Evolutionary conservation across 1,140 invertebrate genomes (phyloP), one percentile per base, ranked within the genome.

Genomic region (Drosophila sucinea): DNA sequence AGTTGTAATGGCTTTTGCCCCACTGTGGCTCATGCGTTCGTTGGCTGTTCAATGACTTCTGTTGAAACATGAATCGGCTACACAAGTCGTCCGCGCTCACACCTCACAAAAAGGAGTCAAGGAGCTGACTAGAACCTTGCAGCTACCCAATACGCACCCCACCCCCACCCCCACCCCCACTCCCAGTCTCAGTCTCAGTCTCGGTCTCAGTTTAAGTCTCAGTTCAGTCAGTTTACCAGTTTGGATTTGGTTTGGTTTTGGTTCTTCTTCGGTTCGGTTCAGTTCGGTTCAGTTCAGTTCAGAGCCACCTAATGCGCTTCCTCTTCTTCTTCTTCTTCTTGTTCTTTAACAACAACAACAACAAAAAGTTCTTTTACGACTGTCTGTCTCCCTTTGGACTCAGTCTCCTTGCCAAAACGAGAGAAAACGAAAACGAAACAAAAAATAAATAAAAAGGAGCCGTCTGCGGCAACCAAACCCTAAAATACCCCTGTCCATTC

Each of bases 31-130:
- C 73, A 61, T 76, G 63, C 76, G 79, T 81, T 51, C 67, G 81
- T 77, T 72, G 84, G 79, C 87, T 90, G 89, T 90, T 90, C 81
- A 90, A 89, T 83, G 89, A 89, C 89, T 89, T 90, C 68, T 77
- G 65, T 57, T 79, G 70, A 90, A 82, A 90, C 84, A 89, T 87
- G 84, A 87, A 87, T 89, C 84, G 84, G 80, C 84, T 78, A 89
- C 84, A 87, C 73, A 87, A 81, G 68, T 77, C 32, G 10, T 38
- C 10, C 35, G 35, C 41, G 78, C 75, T 60, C 75, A 66, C 62
- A 76, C 70, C 69, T 38, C 67, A 68, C 44, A 56, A 30, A n/a
- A 51, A 73, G 75, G 67, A 78, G 76, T 78, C 75, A 71, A 77
- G 74, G 68, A 71, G 67, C 74, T 57, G 57, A 56, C 60, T 60